Base-by-base conservation (phyloP, 2,113 vertebrate species). In the Ochotona princeps region DNA sequence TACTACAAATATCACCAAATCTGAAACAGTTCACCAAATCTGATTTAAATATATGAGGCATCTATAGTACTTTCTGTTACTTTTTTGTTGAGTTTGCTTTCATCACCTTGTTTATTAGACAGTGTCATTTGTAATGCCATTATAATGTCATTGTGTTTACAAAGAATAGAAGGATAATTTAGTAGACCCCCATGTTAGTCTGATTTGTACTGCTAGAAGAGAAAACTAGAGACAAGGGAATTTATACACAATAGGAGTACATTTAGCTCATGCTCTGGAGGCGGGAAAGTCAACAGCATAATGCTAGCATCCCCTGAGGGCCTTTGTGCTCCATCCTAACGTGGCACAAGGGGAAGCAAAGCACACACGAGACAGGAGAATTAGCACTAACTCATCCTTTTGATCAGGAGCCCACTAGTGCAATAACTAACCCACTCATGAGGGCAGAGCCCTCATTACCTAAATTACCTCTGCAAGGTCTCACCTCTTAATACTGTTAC, bases 11-110 rank as follows among this genome's bases (percentile, higher is more conserved):
- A 83, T 82, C 70, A 96, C 61, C 83, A 90, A 87, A 90, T 87
- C 18, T 30, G 76, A 86, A 96, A 90, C 7, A 81, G 60, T 94
- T 95, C 23, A 72, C 82, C 60, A 69, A 92, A 80, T 44, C 85
- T 84, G 90, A 85, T 73, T 82, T 83, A 87, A 92, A 84, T 76
- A 4, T 8, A 28, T 83, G 67, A 80, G 30, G 6, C 35, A 73
- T 54, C 76, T 94, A 38, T 84, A 44, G 30, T 78, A 83, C 23
- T 47, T 90, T 85, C 35, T 65, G 51, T 66, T 91, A 32, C 51
- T 82, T 67, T 85, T 93, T 89, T 90, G 51, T 65, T 94, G 7
- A 12, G 49, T 54, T 60, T 76, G 32, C 54, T 84, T 79, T 80
- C 67, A 51, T 75, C 26, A 80, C 60, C 49, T 83, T 35, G 38